Evolutionary conservation across 2,113 vertebrate species (phyloP), one percentile per base, ranked within the genome.

Genomic region (Seriola quinqueradiata): DNA sequence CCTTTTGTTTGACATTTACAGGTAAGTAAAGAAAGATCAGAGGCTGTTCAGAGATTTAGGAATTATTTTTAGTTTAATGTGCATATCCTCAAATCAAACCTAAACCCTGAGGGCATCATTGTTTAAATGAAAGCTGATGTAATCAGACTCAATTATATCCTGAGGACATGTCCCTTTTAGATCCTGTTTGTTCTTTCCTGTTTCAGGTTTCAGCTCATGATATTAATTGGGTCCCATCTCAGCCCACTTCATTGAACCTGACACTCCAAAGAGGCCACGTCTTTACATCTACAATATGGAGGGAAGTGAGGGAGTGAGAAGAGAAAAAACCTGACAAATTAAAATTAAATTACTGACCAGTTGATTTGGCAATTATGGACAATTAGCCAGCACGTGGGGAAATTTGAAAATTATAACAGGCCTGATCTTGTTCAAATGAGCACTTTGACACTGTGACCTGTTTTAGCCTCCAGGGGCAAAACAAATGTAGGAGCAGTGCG

Each of bases 211-310:
- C 92, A 94, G 93, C 92, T 94, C 91, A 92, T 95, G 95, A 86
- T 93, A 89, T 90, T 97, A 98, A 97, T 97, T 97, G 96, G 96
- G 92, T 96, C 95, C 95, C 86, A 87, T 96, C 89, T 91, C 89
- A 89, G 90, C 87, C 65, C 61, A 82, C 74, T 52, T 97, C 94
- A 99, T 96, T 97, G 93, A 94, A 94, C 91, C 70, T 96, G 95
- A 95, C 97, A 96, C 84, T 93, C 87, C 61, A 93, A 94, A 91
- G 92, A 94, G 92, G 88, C 94, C 94, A 87, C 90, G 88, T 92
- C 95, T 95, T 95, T 95, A 67, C 32, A 61, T 94, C 89, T 85
- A 84, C 64, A 89, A 71, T 73, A 61, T 77, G 59, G 32, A 89
- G 57, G 34, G 69, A 81, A 75, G 46, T 64, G 76, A 79, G 75